Percentiles rank a stretch among this genome's conserved stretches.
phyloP scores from a whole-genome alignment of 2,888 invertebrate species.

The Drosophila tripunctata region DNA sequence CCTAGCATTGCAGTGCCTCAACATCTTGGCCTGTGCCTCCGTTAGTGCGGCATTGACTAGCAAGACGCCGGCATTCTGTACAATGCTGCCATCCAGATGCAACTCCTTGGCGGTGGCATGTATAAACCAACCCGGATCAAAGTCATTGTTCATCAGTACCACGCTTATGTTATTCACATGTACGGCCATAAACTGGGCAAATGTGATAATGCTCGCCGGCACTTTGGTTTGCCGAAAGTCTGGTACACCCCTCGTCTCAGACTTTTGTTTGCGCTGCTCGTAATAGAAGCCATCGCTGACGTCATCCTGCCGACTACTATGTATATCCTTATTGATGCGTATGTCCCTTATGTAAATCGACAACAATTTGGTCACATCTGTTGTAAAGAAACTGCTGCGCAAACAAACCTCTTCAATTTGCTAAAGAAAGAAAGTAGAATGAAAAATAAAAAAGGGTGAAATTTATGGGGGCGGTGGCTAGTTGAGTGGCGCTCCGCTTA shows the following conservation, averaged over 20 bases:
- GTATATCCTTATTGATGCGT: conserved; percentile 91
- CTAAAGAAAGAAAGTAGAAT: conserved; percentile 84
- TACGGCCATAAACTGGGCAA: conserved; percentile 95
- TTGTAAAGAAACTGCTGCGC: conserved; percentile 94
- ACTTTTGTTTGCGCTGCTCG: conserved; percentile 79
- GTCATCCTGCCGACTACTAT: conserved; percentile 75
- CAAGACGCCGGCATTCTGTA: conserved; percentile 88
- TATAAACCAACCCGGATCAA: conserved; percentile 88
- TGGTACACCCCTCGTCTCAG: conserved; percentile 83
- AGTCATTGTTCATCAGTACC: conserved; percentile 86
- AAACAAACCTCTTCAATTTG: conserved; percentile 93
- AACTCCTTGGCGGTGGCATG: conserved; percentile 89
- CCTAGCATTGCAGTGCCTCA: conserved; percentile 81
- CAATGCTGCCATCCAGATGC: conserved; percentile 88
- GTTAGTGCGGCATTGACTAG: conserved; percentile 90
- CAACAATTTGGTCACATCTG: conserved; percentile 93
- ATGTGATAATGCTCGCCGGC: conserved; percentile 91
- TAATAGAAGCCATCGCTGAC: conserved; percentile 75
- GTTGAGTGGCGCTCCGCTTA: conserved; percentile 85
- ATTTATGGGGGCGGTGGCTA: conserved; percentile 2
- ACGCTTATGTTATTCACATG: conserved; percentile 90
- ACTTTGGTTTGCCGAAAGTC: conserved; percentile 91
- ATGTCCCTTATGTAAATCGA: conserved; percentile 93
- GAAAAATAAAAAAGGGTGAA: neutral
- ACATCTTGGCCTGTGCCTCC: conserved; percentile 86